Conservation (phyloP, 2,113 vertebrate species). For the Carassius gibelio region DNA sequence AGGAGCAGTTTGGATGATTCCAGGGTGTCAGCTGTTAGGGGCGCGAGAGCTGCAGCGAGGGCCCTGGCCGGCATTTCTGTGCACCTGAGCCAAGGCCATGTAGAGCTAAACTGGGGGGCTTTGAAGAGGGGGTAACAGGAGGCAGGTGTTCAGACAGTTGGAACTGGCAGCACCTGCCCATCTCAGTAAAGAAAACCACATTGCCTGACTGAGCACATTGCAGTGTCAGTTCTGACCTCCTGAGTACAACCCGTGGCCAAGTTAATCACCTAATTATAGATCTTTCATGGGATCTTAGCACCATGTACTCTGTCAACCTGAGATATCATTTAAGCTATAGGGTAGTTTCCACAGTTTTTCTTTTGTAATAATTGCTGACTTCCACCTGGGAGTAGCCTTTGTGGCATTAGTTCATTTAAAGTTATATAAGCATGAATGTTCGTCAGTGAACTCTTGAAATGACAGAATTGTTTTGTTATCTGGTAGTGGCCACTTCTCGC, state of each 20-base stretch:
- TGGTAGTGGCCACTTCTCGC: background rate
- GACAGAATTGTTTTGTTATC: background rate
- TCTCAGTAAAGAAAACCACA: slow-evolving; percentile 15
- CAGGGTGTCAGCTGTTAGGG: slow-evolving; percentile 48
- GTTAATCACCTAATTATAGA: slow-evolving; percentile 7
- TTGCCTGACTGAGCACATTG: slow-evolving; percentile 19
- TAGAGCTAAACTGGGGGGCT: background rate
- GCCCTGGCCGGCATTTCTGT: background rate
- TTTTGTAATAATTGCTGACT: background rate
- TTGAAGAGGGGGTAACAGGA: slow-evolving; percentile 6
- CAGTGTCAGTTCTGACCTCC: background rate
- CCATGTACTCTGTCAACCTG: background rate
- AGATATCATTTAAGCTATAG: background rate
- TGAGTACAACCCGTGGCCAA: slow-evolving; percentile 21
- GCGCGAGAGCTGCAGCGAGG: background rate
- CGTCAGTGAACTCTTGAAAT: background rate
- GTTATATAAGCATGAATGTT: background rate
- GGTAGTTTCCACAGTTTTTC: background rate
- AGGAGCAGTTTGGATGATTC: slow-evolving; percentile 30
- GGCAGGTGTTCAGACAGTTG: slow-evolving; percentile 61
- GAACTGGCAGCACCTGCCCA: slow-evolving; percentile 58
- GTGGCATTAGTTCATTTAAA: background rate
- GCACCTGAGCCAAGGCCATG: slow-evolving; percentile 52
- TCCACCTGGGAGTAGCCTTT: background rate
- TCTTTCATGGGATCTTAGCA: slow-evolving; percentile 1